Conservation (phyloP, 2,797 vertebrate genomes). For the Coreius guichenoti region DNA sequence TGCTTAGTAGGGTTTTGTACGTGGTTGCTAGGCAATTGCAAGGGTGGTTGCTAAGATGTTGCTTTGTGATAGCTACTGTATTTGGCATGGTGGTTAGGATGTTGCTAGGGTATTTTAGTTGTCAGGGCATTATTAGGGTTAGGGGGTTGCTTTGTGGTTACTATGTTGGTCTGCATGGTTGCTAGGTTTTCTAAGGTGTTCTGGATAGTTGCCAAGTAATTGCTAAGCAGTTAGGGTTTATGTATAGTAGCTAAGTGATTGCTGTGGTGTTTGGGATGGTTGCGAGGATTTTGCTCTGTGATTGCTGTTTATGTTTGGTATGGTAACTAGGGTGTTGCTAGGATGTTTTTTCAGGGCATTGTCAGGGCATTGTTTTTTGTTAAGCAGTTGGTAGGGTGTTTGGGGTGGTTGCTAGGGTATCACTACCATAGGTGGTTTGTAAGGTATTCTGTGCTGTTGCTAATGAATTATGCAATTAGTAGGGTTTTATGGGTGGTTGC, state of each 20-base stretch:
- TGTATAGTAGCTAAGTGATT: background rate
- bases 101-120: background rate
- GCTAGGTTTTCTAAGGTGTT: background rate
- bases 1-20: background rate
- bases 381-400: background rate
- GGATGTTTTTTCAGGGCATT: too few relatives aligned
- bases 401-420: background rate
- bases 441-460: background rate
- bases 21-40: too few relatives aligned
- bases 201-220: background rate
- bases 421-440: background rate
- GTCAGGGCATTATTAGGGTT: background rate
- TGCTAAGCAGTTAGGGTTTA: background rate
- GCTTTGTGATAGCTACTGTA: background rate
- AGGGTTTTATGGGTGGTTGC: background rate
- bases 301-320: background rate
- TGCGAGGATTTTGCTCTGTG: background rate
- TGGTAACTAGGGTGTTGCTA: background rate
- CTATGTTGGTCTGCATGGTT: background rate
- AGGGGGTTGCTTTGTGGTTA: background rate
- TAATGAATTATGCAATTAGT: background rate
- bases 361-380: background rate
- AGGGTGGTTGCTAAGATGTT: too few relatives aligned
- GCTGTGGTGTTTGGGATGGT: background rate
- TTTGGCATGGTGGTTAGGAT: background rate